Base-by-base conservation (phyloP, 2,888 invertebrate species). In the Branchellion lobata region DNA sequence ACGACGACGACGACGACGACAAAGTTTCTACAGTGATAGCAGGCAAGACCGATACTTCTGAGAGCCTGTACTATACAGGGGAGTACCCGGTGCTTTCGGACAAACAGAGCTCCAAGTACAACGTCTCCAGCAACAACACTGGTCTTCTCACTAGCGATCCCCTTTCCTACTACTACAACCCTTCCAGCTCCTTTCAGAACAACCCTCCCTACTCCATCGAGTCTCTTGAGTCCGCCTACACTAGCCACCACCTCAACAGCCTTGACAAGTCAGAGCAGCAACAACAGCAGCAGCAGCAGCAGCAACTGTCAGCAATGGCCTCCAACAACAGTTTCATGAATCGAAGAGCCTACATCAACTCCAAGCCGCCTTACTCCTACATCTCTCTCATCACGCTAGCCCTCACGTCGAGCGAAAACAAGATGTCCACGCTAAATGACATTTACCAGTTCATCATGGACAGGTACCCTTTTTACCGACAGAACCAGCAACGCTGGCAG, bases 371-470 rank as follows among this genome's bases (percentile, higher is more conserved):
- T 0, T 99, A 99, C 88, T 96, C 96, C 69, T 99, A 98, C 91
- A 99, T 99, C 86, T 95, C 96, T 61, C 92, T 99, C 83, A 99
- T 99, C 87, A 97, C 98, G 27, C 97, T 99, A 97, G 97, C 99
- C 84, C 98, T 99, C 86, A 97, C 97, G 90, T 95, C 96, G 88
- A 93, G 94, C 83, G 94, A 94, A 29, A 92, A 92, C 86, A 94
- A 96, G 87, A 97, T 97, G 96, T 92, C 97, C 84, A 99, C 99
- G 14, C 90, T 99, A 78, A 94, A 94, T 81, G 98, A 98, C 89
- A 98, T 99, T 86, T 99, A 99, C 89, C 96, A 97, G 90, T 99
- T 97, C 89, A 99, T 99, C 87, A 98, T 98, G 97, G 96, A 98
- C 87, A 90, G 95, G 86, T 99, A 98, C 88, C 98, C 98, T 77